Percentiles rank a stretch among this genome's conserved stretches.
Conservation (phyloP, 2,113 vertebrate species). For the Thamnaconus septentrionalis region DNA sequence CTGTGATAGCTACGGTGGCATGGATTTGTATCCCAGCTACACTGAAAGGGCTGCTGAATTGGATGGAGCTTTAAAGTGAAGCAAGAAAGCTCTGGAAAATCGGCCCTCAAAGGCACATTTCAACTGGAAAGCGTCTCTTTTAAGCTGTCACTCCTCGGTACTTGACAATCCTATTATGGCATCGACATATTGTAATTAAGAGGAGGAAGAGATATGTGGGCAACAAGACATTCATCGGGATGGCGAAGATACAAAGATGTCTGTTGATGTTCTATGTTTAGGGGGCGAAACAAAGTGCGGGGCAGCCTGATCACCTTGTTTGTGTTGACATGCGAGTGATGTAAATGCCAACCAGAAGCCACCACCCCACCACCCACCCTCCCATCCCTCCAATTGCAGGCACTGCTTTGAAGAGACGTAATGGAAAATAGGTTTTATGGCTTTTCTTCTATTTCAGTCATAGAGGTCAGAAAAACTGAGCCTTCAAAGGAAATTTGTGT, state of each 20-base stretch:
- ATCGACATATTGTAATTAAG: slow-evolving; percentile 81
- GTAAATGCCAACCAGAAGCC: slow-evolving; percentile 44
- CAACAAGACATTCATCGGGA: slow-evolving; percentile 59
- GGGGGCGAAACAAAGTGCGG: slow-evolving; percentile 42
- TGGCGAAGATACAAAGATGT: slow-evolving; percentile 57
- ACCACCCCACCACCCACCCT: slow-evolving; percentile 37
- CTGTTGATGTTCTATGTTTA: slow-evolving; percentile 54
- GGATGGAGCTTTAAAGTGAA: slow-evolving; percentile 82
- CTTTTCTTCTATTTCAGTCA: slow-evolving; percentile 64
- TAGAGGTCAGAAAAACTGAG: slow-evolving; percentile 62
- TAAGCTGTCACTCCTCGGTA: slow-evolving; percentile 78
- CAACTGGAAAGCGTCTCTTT: slow-evolving; percentile 79
- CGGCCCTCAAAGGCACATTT: slow-evolving; percentile 80
- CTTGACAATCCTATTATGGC: slow-evolving; percentile 81
- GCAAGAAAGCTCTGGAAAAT: slow-evolving; percentile 82
- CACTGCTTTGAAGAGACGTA: slow-evolving; percentile 60
- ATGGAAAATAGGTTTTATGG: slow-evolving; percentile 75
- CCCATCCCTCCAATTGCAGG: slow-evolving; percentile 48
- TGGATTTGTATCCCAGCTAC: slow-evolving; percentile 82
- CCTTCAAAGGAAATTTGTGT: slow-evolving; percentile 64
- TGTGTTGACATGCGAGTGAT: slow-evolving; percentile 69
- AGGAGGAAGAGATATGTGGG: slow-evolving; percentile 70
- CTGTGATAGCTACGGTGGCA: slow-evolving; percentile 76
- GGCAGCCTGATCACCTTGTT: slow-evolving; percentile 58
- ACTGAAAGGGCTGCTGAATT: slow-evolving; percentile 79